Percentiles rank a stretch among this genome's conserved stretches.
These are phyloP conservation scores for Clarias macrocephalus DNA, from an alignment of 2,113 vertebrate species.

Conservation along the genomic window DNA sequence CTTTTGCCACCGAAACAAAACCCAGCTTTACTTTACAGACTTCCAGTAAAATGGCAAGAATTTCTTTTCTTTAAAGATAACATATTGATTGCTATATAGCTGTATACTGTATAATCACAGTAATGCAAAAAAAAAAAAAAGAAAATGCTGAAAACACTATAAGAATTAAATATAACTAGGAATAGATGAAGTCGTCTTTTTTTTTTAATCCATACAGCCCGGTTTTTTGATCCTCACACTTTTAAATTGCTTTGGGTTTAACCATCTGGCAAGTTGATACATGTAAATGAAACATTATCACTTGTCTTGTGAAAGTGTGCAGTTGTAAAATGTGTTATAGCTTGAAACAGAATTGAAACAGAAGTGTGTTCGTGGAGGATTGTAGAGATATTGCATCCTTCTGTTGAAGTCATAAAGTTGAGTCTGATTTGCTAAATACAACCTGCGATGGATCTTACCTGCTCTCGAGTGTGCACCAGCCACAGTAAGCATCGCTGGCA, in stretches of 20 bases:
- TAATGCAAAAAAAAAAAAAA: too few relatives aligned
- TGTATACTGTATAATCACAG: too few relatives aligned
- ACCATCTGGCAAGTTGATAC: not conserved
- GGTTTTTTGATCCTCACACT: slow-evolving; percentile 14
- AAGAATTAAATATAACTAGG: not conserved
- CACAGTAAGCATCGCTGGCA: slow-evolving; percentile 86
- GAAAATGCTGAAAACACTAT: too few relatives aligned
- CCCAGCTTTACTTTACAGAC: too few relatives aligned
- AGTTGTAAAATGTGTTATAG: not conserved
- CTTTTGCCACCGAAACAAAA: not conserved
- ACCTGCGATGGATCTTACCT: slow-evolving; percentile 71
- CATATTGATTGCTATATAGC: too few relatives aligned
- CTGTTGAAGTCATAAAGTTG: not conserved
- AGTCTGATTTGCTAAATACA: not conserved
- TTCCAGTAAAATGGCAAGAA: too few relatives aligned
- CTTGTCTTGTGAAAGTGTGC: not conserved
- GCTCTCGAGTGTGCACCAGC: slow-evolving; percentile 93
- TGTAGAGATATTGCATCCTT: not conserved
- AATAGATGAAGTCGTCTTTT: not conserved
- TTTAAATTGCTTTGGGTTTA: slow-evolving; percentile 22
- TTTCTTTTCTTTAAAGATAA: too few relatives aligned
- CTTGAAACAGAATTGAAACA: not conserved
- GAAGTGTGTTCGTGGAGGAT: not conserved
- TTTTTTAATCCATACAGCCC: not conserved
- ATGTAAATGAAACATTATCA: slow-evolving; percentile 28